phyloP scores from a whole-genome alignment of 2,888 invertebrate species.

The Stenolophus ochropezus region DNA sequence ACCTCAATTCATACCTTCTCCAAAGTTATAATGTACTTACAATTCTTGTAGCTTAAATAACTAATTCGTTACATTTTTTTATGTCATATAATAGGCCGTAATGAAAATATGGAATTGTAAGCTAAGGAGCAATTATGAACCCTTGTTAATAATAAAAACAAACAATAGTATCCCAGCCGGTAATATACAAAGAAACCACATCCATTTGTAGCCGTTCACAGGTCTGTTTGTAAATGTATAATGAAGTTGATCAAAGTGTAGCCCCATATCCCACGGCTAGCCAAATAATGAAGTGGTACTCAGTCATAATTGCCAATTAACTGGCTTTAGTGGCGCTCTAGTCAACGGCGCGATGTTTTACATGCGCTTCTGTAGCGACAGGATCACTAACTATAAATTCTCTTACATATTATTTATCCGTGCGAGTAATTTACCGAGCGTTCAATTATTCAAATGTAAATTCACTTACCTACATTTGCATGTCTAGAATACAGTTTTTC shows the following conservation, averaged over 20 bases:
- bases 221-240: slow-evolving; percentile 22
- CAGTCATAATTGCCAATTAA: slow-evolving; percentile 58
- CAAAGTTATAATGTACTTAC: no score
- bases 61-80: no score
- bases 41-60: no score
- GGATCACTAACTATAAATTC: background rate
- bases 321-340: slow-evolving; percentile 32
- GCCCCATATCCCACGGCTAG: slow-evolving; percentile 14
- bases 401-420: background rate
- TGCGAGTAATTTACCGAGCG: background rate
- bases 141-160: background rate
- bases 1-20: no score
- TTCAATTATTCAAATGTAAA: no score
- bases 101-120: background rate
- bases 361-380: background rate
- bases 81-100: no score
- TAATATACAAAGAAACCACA: slow-evolving; percentile 6
- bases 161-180: background rate
- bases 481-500: no score
- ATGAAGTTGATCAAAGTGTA: slow-evolving; percentile 48
- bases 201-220: background rate
- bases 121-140: background rate
- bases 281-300: slow-evolving; percentile 56
- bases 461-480: no score
- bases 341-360: background rate